Conservation (phyloP, 2,113 vertebrate genomes). For the Nibea coibor region DNA sequence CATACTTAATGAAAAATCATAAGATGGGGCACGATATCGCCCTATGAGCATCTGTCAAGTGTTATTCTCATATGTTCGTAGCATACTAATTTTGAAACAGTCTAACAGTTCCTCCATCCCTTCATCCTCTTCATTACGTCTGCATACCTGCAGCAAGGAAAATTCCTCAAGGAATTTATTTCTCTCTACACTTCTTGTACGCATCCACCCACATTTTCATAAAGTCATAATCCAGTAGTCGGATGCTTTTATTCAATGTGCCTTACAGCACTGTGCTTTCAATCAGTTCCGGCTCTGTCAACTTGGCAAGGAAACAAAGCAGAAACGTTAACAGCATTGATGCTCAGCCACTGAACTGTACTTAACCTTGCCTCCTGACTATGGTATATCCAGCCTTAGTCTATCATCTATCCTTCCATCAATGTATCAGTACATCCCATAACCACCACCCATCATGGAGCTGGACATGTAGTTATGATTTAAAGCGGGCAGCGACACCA, state of each 20-base stretch:
- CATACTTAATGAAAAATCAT: conserved; percentile 74
- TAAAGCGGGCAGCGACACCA: conserved; percentile 56
- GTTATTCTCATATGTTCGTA: conserved; percentile 73
- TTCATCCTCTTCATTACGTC: background rate
- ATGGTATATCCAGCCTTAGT: background rate
- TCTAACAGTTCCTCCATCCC: conserved; percentile 24
- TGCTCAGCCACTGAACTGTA: conserved; percentile 22
- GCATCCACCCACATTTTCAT: conserved; percentile 43
- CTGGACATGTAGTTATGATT: conserved; percentile 62
- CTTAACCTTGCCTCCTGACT: conserved; percentile 29
- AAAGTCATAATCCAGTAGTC: conserved; percentile 23
- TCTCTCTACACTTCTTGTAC: conserved; percentile 10
- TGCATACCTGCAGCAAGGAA: conserved; percentile 12
- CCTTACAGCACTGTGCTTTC: conserved; percentile 34
- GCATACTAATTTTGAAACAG: conserved; percentile 59
- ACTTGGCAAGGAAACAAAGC: conserved; percentile 29
- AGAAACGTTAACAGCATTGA: conserved; percentile 20
- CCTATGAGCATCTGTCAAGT: conserved; percentile 75
- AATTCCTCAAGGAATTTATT: conserved; percentile 29
- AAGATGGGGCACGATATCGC: conserved; percentile 69
- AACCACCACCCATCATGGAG: conserved; percentile 8
- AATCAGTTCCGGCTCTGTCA: conserved; percentile 20
- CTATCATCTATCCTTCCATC: conserved; percentile 28
- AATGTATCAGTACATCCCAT: background rate
- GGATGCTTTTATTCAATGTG: conserved; percentile 28